Conservation (phyloP, 2,113 vertebrate genomes). For the Smithornis capensis region DNA sequence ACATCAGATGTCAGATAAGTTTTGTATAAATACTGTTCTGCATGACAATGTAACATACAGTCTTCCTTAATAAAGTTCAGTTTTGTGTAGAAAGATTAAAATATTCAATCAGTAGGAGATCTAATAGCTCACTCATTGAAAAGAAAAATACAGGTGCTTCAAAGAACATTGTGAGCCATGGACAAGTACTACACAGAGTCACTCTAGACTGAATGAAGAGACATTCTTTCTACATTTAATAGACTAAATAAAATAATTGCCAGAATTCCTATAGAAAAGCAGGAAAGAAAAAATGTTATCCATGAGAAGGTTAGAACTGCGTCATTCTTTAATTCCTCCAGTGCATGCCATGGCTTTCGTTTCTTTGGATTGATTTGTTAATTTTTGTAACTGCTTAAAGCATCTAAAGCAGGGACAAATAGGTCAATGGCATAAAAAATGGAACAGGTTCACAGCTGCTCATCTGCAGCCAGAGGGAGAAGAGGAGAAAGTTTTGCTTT, state of each 20-base stretch:
- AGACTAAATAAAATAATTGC: not conserved
- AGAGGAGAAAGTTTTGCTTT: not conserved
- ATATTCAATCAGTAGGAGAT: not conserved
- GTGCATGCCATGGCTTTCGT: not conserved
- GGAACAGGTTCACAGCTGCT: not conserved
- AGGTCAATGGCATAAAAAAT: not conserved
- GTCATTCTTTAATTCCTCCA: not conserved
- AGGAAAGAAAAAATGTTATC: not conserved
- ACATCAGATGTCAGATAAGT: not conserved
- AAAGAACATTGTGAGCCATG: not conserved
- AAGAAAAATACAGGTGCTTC: not conserved
- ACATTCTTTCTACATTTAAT: not conserved
- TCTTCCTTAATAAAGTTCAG: not conserved
- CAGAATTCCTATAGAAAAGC: not conserved
- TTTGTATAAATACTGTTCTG: not conserved
- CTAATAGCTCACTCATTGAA: not conserved
- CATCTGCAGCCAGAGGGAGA: not conserved
- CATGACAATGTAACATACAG: accelerated
- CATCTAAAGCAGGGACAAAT: not conserved
- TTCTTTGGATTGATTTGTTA: not conserved
- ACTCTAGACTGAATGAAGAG: not conserved
- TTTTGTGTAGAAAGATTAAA: not conserved
- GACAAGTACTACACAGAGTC: not conserved
- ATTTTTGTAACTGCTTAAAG: not conserved
- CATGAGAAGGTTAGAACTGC: not conserved